phyloP scores from a whole-genome alignment of 2,888 invertebrate species.

The Chalcosyrphus nemorum region DNA sequence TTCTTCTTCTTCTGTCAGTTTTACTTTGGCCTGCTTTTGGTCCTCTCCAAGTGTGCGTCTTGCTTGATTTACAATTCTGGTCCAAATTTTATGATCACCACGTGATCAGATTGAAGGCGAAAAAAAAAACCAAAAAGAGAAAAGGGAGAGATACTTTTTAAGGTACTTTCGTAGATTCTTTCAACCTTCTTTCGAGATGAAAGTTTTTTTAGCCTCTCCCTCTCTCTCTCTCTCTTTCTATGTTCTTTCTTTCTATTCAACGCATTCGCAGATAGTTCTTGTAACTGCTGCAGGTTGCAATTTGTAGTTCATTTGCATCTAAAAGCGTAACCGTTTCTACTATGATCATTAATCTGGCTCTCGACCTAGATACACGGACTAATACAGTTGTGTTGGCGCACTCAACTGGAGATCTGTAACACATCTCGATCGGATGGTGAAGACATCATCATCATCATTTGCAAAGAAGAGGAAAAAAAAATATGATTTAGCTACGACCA shows the following conservation, averaged over 20 bases:
- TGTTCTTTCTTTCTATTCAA: background rate
- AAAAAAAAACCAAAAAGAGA: background rate
- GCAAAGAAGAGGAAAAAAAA: constrained; percentile 31
- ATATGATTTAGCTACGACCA: constrained; percentile 22
- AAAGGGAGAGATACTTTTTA: background rate
- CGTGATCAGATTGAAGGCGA: constrained; percentile 6
- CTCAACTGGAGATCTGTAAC: constrained; percentile 46
- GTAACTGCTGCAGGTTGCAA: constrained; percentile 41
- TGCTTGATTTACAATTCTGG: constrained; percentile 36
- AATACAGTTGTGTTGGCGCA: constrained; percentile 6
- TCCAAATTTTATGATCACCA: constrained; percentile 20
- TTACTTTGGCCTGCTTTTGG: constrained; percentile 43
- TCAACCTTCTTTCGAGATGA: constrained; percentile 37
- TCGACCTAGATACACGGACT: constrained; percentile 51
- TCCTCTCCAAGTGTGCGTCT: background rate
- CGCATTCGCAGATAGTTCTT: constrained; percentile 6
- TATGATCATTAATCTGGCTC: constrained; percentile 66
- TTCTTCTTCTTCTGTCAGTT: constrained; percentile 4
- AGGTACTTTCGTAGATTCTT: constrained; percentile 12
- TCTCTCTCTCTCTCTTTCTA: background rate
- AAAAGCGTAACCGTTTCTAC: constrained; percentile 60
- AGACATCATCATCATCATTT: constrained; percentile 10
- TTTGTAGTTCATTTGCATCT: constrained; percentile 64
- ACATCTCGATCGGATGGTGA: constrained; percentile 37
- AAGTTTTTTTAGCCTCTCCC: constrained; percentile 55